These are phyloP conservation scores for Didymodactylos carnosus DNA, from an alignment of 2,888 invertebrate genomes.

Conservation along the genomic window DNA sequence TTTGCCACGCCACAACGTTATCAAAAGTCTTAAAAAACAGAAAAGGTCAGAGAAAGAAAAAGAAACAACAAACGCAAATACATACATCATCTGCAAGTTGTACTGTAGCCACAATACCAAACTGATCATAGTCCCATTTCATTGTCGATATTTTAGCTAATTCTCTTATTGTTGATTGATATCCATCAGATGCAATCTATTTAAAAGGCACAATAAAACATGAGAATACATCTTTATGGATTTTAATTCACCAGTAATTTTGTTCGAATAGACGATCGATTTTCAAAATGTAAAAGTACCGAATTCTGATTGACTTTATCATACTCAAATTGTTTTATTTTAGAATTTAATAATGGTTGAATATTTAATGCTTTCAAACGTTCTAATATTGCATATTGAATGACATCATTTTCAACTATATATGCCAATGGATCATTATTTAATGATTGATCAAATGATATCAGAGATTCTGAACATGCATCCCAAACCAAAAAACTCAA, in stretches of 20 bases:
- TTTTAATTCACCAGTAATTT: constrained; percentile 32
- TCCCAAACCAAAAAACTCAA: constrained; percentile 60
- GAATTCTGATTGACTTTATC: not conserved
- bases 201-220: constrained; percentile 16
- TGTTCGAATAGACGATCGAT: too few relatives aligned
- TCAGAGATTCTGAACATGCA: constrained; percentile 64
- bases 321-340: not conserved
- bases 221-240: not conserved
- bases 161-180: constrained; percentile 59
- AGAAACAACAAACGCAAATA: too few relatives aligned
- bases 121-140: constrained; percentile 64
- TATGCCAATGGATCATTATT: constrained; percentile 57
- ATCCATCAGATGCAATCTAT: constrained; percentile 81
- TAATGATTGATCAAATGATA: constrained; percentile 63
- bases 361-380: not conserved
- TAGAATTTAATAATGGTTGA: not conserved
- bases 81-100: constrained; percentile 52
- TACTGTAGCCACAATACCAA: constrained; percentile 75
- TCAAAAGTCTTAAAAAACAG: constrained; percentile 42
- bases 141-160: constrained; percentile 49
- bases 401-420: constrained; percentile 77
- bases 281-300: constrained; percentile 19
- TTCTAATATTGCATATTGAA: constrained; percentile 47
- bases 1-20: constrained; percentile 81
- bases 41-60: not conserved